Conservation (phyloP, 2,113 vertebrate genomes). For the Osmerus mordax region DNA sequence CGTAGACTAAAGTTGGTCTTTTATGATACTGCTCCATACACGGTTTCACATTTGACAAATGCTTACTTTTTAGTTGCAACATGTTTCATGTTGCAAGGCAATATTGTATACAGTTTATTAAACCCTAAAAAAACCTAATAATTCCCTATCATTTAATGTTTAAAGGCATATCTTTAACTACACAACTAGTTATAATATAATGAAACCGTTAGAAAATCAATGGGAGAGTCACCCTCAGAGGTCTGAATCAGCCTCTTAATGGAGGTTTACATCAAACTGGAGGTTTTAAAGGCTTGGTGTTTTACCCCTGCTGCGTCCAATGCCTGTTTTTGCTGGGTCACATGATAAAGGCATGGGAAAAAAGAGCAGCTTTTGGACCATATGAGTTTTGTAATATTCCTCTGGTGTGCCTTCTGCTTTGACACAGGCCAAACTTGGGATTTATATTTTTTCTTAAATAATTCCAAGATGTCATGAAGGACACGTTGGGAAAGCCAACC, state of each 20-base stretch:
- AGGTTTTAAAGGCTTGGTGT: slow-evolving; percentile 9
- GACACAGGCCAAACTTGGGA: slow-evolving; percentile 35
- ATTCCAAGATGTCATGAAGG: slow-evolving; percentile 32
- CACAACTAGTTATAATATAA: neutral
- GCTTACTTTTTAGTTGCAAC: too few species aligned
- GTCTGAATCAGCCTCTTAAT: neutral
- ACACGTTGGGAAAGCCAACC: slow-evolving; percentile 67
- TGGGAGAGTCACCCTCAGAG: neutral
- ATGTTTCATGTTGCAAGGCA: too few species aligned
- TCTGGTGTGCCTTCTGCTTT: slow-evolving; percentile 54
- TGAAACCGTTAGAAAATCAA: neutral
- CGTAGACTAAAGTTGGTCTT: slow-evolving; percentile 4
- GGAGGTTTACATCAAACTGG: neutral
- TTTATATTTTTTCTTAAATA: slow-evolving; percentile 23
- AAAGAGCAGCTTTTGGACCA: slow-evolving; percentile 53
- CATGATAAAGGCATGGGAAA: slow-evolving; percentile 2
- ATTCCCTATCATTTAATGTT: too few species aligned
- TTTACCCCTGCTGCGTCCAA: slow-evolving; percentile 20
- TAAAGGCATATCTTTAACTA: neutral
- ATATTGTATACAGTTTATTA: too few species aligned
- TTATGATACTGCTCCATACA: neutral
- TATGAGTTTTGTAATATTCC: slow-evolving; percentile 45
- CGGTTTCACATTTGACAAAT: too few species aligned
- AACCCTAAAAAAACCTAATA: too few species aligned
- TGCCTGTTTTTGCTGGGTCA: neutral